phyloP scores from a whole-genome alignment of 23 tunicate genomes.

The Diplosoma virens region DNA sequence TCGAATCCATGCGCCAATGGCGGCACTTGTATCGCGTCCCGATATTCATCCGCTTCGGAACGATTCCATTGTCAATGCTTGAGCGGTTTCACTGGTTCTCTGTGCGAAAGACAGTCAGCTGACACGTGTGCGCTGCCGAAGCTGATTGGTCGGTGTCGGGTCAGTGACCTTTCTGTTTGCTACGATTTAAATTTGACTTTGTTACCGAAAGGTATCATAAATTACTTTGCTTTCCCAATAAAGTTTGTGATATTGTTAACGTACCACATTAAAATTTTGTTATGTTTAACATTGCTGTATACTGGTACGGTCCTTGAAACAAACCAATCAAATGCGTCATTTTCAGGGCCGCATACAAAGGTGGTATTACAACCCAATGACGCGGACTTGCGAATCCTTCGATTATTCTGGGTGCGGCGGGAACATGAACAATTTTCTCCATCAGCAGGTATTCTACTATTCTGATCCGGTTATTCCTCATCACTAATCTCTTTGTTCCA shows the following conservation, averaged over 20 bases:
- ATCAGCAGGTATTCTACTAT: conserved; percentile 41
- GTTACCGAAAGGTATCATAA: too few species aligned
- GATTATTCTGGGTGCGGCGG: conserved; percentile 78
- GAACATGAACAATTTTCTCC: conserved; percentile 75
- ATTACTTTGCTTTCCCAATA: too few species aligned
- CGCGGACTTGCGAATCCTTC: conserved; percentile 51
- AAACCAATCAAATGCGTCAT: too few species aligned
- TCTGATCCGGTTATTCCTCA: too few species aligned
- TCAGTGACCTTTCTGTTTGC: not conserved
- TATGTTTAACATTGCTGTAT: too few species aligned
- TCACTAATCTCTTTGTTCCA: too few species aligned
- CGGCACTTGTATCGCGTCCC: conserved; percentile 67
- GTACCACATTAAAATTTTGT: too few species aligned
- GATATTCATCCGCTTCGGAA: conserved; percentile 62
- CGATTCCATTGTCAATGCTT: conserved; percentile 57
- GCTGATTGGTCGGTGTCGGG: conserved; percentile 51
- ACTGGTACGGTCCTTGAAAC: too few species aligned
- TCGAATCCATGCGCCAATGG: conserved; percentile 80
- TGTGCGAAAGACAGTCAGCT: conserved; percentile 65
- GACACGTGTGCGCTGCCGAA: conserved; percentile 65
- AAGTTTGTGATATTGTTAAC: too few species aligned
- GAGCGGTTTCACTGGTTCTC: conserved; percentile 48
- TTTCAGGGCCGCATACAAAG: conserved; percentile 35
- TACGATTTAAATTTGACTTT: too few species aligned
- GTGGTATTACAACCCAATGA: conserved; percentile 52